Conservation (phyloP, 2,888 invertebrate genomes). For the Unio delphinus region DNA sequence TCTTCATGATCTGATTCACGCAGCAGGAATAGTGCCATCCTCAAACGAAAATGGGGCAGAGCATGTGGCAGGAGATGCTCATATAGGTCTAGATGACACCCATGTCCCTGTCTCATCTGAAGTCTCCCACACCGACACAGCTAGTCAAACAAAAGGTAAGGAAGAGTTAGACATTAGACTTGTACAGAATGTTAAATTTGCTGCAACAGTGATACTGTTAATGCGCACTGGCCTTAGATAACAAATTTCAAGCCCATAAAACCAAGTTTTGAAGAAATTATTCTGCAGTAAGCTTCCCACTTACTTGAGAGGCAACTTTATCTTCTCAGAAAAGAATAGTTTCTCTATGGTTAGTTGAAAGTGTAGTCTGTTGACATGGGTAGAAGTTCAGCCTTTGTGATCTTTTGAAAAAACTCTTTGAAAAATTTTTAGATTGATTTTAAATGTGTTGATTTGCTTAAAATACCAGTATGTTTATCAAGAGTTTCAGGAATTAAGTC, state of each 20-base stretch:
- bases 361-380: too few species aligned
- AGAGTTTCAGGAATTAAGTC: too few species aligned
- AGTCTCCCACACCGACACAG: constrained; percentile 23
- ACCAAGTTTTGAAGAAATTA: background rate
- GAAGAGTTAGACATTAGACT: background rate
- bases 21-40: constrained; percentile 56
- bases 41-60: constrained; percentile 31
- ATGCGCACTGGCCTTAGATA: too few species aligned
- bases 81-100: constrained; percentile 41
- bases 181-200: background rate
- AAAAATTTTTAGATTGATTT: background rate
- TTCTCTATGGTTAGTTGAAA: background rate
- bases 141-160: constrained; percentile 24
- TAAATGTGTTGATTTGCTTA: background rate
- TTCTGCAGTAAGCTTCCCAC: background rate
- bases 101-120: constrained; percentile 42
- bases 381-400: too few species aligned
- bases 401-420: background rate
- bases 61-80: constrained; percentile 43
- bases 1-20: constrained; percentile 65
- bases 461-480: too few species aligned
- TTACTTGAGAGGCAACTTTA: background rate
- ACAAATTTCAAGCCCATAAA: too few species aligned
- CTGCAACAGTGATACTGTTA: background rate
- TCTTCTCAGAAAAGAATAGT: background rate